Percentiles rank a stretch among this genome's conserved stretches.
Conservation (phyloP, 1,140 invertebrate genomes). For the Augochlora pura region DNA sequence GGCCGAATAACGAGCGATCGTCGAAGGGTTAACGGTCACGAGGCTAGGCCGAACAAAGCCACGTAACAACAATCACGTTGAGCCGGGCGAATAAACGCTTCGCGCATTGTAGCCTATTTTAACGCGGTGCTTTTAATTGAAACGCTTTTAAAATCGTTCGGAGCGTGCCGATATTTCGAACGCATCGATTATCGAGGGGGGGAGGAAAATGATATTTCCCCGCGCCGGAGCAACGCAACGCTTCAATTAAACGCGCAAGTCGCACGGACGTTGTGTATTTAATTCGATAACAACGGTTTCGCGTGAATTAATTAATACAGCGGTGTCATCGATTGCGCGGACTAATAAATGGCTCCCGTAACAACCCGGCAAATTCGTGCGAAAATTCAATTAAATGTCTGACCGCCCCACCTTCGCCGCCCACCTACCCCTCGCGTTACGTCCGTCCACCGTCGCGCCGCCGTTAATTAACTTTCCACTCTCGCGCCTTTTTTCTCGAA, state of each 20-base stretch:
- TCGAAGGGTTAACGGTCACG: constrained; percentile 5
- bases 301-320: constrained; percentile 13
- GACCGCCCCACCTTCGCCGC: neutral
- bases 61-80: neutral
- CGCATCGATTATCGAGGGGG: constrained; percentile 4
- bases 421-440: too few species aligned
- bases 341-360: neutral
- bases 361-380: neutral
- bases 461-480: too few species aligned
- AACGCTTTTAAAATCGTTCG: constrained; percentile 1
- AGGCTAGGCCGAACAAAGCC: neutral
- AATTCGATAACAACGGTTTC: constrained; percentile 15
- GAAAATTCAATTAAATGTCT: neutral
- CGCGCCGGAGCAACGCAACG: neutral
- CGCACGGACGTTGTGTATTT: constrained; percentile 6
- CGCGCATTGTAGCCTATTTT: neutral
- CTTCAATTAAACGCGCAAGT: neutral
- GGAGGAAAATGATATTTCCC: neutral
- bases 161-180: neutral
- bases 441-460: too few species aligned
- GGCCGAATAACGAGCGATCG: neutral
- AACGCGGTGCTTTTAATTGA: neutral
- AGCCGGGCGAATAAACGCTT: neutral
- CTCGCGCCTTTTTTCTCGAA: too few species aligned
- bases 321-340: neutral